A percentile compares a stretch with the other conserved stretches of the same genome.
Conservation (phyloP, 2,888 invertebrate genomes). For the Clanis bilineata region DNA sequence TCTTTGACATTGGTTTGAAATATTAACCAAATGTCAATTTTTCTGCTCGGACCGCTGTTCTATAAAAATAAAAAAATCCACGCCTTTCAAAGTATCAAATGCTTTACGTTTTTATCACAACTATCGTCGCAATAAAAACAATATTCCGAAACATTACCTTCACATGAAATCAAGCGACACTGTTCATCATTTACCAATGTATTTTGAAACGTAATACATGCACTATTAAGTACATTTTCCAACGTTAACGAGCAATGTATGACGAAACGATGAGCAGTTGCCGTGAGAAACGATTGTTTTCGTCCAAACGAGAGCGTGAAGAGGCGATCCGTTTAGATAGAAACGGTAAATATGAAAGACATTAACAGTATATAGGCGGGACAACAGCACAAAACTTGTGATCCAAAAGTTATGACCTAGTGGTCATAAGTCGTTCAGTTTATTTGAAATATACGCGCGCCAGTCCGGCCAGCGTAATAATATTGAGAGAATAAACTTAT, state of each 20-base stretch:
- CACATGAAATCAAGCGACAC: not conserved
- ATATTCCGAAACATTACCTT: not conserved
- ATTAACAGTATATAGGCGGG: no score
- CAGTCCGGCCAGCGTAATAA: no score
- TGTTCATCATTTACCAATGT: not conserved
- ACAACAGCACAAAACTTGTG: no score
- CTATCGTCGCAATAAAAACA: not conserved
- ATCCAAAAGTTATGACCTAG: no score
- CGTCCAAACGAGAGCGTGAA: conserved; percentile 12
- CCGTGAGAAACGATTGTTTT: conserved; percentile 18
- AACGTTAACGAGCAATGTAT: not conserved
- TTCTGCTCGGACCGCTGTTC: no score
- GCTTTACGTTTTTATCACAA: not conserved
- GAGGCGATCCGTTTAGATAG: conserved; percentile 6
- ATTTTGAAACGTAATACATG: not conserved
- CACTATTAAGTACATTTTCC: not conserved
- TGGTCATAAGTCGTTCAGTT: no score
- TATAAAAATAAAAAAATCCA: no score
- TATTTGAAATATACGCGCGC: no score
- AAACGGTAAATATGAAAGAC: not conserved
- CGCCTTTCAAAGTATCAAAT: no score
- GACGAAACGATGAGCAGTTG: conserved; percentile 30
- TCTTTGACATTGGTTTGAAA: no score
- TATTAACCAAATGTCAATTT: no score
- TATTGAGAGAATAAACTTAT: no score